These are phyloP conservation scores for Corapipo altera DNA, from an alignment of 2,113 vertebrate genomes.

Conservation along the genomic window DNA sequence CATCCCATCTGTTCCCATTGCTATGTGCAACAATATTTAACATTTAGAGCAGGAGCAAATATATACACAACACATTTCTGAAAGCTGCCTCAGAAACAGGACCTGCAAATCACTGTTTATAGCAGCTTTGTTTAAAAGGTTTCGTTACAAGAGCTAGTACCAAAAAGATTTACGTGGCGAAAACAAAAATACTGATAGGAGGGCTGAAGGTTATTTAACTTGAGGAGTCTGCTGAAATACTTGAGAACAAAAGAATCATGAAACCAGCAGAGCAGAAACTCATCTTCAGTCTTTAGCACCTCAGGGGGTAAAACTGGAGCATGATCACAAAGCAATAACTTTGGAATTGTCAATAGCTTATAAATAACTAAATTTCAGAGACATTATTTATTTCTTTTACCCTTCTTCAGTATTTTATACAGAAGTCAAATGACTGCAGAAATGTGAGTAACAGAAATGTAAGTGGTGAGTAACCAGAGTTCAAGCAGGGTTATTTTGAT, in stretches of 20 bases:
- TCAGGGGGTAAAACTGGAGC: background rate
- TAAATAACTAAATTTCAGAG: background rate
- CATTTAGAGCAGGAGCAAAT: constrained; percentile 57
- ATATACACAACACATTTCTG: constrained; percentile 14
- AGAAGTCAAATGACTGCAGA: background rate
- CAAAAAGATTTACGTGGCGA: background rate
- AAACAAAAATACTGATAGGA: constrained; percentile 4
- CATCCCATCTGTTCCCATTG: constrained; percentile 51
- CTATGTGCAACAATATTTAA: constrained; percentile 52
- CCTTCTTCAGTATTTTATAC: background rate
- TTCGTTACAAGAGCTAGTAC: background rate
- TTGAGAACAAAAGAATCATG: background rate
- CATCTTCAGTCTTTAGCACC: background rate
- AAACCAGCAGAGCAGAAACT: background rate
- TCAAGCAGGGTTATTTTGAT: background rate
- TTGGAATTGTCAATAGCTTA: background rate
- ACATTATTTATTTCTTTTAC: background rate
- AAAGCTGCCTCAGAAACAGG: constrained; percentile 31
- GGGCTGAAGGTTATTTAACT: background rate
- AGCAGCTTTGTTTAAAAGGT: constrained; percentile 27
- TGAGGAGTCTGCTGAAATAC: background rate
- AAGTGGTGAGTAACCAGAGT: background rate
- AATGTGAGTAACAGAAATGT: no score
- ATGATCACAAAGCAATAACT: background rate
- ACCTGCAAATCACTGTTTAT: constrained; percentile 14